Percentiles rank a stretch among this genome's conserved stretches.
Conservation (phyloP, 1,140 invertebrate species). For the Cydia strobilella region DNA sequence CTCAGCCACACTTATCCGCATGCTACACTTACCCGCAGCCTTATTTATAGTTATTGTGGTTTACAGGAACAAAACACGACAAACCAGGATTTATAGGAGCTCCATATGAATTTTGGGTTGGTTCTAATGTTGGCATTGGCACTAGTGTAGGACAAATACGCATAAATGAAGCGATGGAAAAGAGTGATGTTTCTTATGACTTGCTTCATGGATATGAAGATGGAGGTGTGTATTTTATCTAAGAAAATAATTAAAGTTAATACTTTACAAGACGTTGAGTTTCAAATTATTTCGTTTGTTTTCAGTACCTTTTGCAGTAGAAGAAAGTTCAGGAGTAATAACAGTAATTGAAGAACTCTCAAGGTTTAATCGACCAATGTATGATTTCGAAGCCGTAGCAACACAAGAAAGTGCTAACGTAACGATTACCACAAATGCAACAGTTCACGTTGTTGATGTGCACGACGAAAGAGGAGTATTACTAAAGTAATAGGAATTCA, state of each 20-base stretch:
- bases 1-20: too few species aligned
- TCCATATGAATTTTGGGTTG: conserved; percentile 95
- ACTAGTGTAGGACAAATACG: conserved; percentile 93
- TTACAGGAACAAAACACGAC: conserved; percentile 75
- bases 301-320: conserved; percentile 93
- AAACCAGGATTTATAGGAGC: conserved; percentile 91
- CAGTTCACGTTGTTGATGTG: conserved; percentile 90
- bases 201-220: conserved; percentile 90
- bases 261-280: conserved; percentile 29
- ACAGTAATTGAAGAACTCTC: conserved; percentile 89
- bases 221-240: conserved; percentile 82
- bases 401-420: conserved; percentile 82
- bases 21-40: too few species aligned
- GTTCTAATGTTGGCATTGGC: conserved; percentile 89
- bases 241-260: background rate
- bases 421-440: conserved; percentile 88
- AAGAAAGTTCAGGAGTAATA: conserved; percentile 92
- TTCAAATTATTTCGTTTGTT: conserved; percentile 51
- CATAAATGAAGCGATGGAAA: conserved; percentile 85
- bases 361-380: conserved; percentile 84
- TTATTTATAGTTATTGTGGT: background rate
- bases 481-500: conserved; percentile 81
- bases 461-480: conserved; percentile 85
- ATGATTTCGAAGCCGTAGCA: conserved; percentile 91
- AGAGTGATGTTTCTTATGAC: conserved; percentile 86